phyloP scores from a whole-genome alignment of 2,888 invertebrate species.

The Drosophila neonasuta region DNA sequence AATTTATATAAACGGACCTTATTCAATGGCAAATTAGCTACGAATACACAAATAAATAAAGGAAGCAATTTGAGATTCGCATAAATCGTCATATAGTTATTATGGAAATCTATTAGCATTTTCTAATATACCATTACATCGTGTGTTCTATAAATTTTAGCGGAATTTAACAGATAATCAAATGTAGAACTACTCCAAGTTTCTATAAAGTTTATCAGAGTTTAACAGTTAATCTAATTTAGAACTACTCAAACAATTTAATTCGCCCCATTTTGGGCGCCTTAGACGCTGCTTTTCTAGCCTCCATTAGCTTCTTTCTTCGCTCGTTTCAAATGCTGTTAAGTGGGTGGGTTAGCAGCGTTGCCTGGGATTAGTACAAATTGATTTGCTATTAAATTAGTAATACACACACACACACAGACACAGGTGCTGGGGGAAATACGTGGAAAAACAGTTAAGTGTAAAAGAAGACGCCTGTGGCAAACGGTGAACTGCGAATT shows the following conservation, averaged over 20 bases:
- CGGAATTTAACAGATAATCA: too few species aligned
- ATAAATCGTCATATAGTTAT: too few species aligned
- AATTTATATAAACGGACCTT: too few species aligned
- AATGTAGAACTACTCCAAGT: too few species aligned
- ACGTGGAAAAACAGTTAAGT: conserved; percentile 76
- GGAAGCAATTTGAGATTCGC: too few species aligned
- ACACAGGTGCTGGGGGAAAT: conserved; percentile 40
- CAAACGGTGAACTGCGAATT: conserved; percentile 24
- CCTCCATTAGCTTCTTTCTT: neutral
- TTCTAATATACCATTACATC: too few species aligned
- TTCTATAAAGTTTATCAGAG: too few species aligned
- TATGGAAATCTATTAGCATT: too few species aligned
- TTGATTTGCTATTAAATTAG: conserved; percentile 81
- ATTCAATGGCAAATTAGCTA: too few species aligned
- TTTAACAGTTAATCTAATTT: too few species aligned
- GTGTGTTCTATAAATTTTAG: too few species aligned
- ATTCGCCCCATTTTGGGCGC: conserved; percentile 41
- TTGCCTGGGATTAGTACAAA: conserved; percentile 74
- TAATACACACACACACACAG: conserved; percentile 38
- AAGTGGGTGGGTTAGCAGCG: conserved; percentile 56
- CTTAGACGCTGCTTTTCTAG: neutral
- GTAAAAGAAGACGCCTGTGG: conserved; percentile 75
- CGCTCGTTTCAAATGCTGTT: conserved; percentile 22
- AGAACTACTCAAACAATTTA: neutral
- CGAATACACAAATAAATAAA: too few species aligned